Evolutionary conservation across 2,113 vertebrate species (phyloP).

Genomic region (Isichthys henryi): DNA sequence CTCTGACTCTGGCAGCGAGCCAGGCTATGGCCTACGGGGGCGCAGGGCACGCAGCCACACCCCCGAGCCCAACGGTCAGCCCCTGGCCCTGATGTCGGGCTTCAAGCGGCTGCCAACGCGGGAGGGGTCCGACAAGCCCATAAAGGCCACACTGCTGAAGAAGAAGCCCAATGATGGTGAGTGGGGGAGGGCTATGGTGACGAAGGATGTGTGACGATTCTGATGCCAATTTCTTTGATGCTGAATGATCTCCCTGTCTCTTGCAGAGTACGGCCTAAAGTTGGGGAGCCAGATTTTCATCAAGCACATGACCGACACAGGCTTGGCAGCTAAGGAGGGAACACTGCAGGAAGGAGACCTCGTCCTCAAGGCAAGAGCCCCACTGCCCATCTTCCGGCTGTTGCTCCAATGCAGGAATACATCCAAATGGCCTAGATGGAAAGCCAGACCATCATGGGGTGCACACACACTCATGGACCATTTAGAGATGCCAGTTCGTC

Average conservation of each 20-base stretch:
- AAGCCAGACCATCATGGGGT: neutral
- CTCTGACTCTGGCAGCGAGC: slow-evolving; percentile 72
- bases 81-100: slow-evolving; percentile 69
- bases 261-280: slow-evolving; percentile 89
- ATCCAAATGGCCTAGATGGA: neutral
- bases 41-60: slow-evolving; percentile 46
- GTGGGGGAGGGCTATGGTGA: neutral
- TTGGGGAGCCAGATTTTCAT: slow-evolving; percentile 96
- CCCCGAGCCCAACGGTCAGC: slow-evolving; percentile 50
- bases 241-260: neutral
- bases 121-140: slow-evolving; percentile 57
- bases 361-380: slow-evolving; percentile 74
- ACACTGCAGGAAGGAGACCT: slow-evolving; percentile 88
- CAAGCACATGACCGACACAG: slow-evolving; percentile 83
- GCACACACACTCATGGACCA: neutral
- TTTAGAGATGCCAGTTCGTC: neutral
- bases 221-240: neutral
- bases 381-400: neutral
- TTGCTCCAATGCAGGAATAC: neutral
- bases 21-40: slow-evolving; percentile 39
- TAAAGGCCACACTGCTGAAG: slow-evolving; percentile 73
- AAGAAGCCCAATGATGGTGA: slow-evolving; percentile 73
- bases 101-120: slow-evolving; percentile 74
- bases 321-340: slow-evolving; percentile 71
- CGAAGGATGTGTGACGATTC: neutral